A percentile compares a stretch with the other conserved stretches of the same genome.
phyloP scores from a whole-genome alignment of 2,888 invertebrate species.

The Chrysolina americana region DNA sequence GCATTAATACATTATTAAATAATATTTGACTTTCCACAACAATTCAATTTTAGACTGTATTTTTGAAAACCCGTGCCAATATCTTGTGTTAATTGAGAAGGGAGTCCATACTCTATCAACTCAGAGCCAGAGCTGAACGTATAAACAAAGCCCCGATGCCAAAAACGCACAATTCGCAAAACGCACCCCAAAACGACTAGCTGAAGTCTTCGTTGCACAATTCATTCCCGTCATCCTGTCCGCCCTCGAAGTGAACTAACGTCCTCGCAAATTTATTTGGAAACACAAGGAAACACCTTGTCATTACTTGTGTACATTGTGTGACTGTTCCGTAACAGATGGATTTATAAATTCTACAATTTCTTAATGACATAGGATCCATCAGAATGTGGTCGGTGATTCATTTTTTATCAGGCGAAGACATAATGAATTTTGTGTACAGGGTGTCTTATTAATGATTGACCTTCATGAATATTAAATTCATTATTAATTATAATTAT shows the following conservation, averaged over 20 bases:
- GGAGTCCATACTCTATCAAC: too few species aligned
- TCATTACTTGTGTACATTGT: conserved; percentile 54
- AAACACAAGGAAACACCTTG: conserved; percentile 57
- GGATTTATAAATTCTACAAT: conserved; percentile 27
- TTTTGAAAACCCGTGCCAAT: too few species aligned
- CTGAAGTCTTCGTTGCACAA: background rate
- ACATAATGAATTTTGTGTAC: background rate
- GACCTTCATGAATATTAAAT: too few species aligned
- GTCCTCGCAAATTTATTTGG: conserved; percentile 56
- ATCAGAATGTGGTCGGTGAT: conserved; percentile 17
- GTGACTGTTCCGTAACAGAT: conserved; percentile 27
- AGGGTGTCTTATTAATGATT: background rate
- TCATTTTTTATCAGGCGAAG: conserved; percentile 19
- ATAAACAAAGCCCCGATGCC: background rate
- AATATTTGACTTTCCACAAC: too few species aligned
- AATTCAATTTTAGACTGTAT: too few species aligned
- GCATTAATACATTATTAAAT: too few species aligned
- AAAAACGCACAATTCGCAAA: background rate
- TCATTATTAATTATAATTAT: too few species aligned
- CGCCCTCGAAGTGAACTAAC: conserved; percentile 15
- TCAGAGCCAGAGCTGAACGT: background rate
- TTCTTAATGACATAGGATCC: conserved; percentile 24
- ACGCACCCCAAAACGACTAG: background rate
- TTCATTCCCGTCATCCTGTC: background rate
- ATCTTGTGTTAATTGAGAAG: too few species aligned